Conservation (phyloP, 2,888 invertebrate species). For the Trissolcus japonicus region DNA sequence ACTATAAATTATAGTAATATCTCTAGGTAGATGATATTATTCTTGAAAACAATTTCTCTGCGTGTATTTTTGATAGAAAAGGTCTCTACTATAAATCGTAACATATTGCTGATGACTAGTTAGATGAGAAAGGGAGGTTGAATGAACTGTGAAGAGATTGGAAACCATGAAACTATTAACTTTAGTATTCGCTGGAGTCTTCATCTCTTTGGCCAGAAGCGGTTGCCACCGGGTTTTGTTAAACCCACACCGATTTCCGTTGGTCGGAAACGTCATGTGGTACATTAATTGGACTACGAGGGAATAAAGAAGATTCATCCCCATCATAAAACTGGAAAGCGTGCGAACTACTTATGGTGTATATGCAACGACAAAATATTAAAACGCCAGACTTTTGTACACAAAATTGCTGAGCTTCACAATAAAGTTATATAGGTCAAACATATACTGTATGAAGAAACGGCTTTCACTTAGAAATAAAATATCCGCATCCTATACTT, state of each 20-base stretch:
- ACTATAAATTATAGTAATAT: no score
- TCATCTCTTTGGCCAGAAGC: conserved; percentile 50
- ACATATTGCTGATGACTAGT: conserved; percentile 41
- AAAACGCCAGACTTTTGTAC: conserved; percentile 33
- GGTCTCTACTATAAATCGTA: conserved; percentile 6
- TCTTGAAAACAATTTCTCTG: no score
- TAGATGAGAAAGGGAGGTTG: conserved; percentile 10
- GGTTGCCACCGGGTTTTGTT: conserved; percentile 35
- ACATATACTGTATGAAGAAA: conserved; percentile 15
- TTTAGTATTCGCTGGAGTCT: conserved; percentile 61
- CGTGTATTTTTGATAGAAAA: not conserved
- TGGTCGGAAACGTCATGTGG: conserved; percentile 74
- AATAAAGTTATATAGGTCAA: conserved; percentile 35
- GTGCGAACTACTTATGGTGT: conserved; percentile 54
- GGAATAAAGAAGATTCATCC: conserved; percentile 69
- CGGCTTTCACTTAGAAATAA: conserved; percentile 32
- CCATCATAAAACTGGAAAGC: conserved; percentile 57
- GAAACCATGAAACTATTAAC: conserved; percentile 65
- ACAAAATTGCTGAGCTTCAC: conserved; percentile 31
- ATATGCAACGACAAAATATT: conserved; percentile 19
- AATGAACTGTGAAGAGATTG: conserved; percentile 33
- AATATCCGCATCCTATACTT: conserved; percentile 24
- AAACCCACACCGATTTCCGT: conserved; percentile 66
- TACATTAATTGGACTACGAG: conserved; percentile 71
- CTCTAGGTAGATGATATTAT: no score